Conservation (phyloP, 1,140 invertebrate species). For the Aphelinus atriplicis region DNA sequence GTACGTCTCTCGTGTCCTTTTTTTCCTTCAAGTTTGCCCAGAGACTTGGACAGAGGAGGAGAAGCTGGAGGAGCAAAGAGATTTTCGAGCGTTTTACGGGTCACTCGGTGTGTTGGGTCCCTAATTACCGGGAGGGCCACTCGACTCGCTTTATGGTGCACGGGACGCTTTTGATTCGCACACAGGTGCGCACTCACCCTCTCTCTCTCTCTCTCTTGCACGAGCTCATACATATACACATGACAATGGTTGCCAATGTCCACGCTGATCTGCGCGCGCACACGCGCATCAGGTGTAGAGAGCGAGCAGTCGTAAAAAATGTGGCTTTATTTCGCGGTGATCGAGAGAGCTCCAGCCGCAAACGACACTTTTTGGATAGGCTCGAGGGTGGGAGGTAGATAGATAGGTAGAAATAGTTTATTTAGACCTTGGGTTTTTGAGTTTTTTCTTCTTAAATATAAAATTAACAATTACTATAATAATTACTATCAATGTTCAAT, state of each 20-base stretch:
- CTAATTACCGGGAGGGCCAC: constrained; percentile 58
- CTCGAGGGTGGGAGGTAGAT: too few species aligned
- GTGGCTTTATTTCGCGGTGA: constrained; percentile 23
- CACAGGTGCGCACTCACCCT: constrained; percentile 42
- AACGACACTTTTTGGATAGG: constrained; percentile 25
- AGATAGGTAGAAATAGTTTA: too few species aligned
- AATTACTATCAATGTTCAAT: too few species aligned
- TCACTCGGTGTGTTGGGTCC: constrained; percentile 52
- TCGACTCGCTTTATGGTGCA: constrained; percentile 51
- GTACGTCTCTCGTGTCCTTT: neutral
- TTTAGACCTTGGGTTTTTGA: too few species aligned
- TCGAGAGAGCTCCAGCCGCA: constrained; percentile 11
- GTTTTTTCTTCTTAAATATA: too few species aligned
- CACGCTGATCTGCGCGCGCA: neutral
- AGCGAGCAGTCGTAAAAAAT: constrained; percentile 26
- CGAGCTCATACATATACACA: constrained; percentile 12
- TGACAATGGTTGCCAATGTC: neutral
- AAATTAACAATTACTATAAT: too few species aligned
- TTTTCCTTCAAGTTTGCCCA: too few species aligned
- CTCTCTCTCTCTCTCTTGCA: neutral
- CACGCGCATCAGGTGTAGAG: neutral
- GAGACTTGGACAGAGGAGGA: constrained; percentile 23
- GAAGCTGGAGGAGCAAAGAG: neutral
- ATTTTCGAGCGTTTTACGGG: constrained; percentile 55
- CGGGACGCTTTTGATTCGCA: constrained; percentile 37